Conservation (phyloP, 1,140 invertebrate species). For the Zaprionus nigranus region DNA sequence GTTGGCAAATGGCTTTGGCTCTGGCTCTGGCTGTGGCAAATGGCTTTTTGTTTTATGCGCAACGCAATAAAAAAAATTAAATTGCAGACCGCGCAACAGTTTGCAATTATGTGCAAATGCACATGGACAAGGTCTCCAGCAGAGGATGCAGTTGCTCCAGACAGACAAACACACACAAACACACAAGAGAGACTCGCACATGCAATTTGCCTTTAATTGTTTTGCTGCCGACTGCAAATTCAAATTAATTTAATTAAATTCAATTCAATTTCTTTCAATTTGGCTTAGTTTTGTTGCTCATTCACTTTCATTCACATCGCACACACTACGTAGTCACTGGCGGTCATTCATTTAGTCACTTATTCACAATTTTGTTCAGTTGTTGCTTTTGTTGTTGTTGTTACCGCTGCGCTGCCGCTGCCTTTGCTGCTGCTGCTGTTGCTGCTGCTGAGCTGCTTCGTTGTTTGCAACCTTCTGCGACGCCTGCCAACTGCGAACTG, state of each 20-base stretch:
- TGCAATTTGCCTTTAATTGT: slow-evolving; percentile 64
- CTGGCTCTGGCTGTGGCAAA: slow-evolving; percentile 25
- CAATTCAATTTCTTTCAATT: slow-evolving; percentile 43
- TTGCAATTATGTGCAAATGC: slow-evolving; percentile 78
- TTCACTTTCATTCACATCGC: slow-evolving; percentile 33
- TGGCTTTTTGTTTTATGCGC: slow-evolving; percentile 48
- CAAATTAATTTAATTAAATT: slow-evolving; percentile 35
- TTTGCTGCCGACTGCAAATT: slow-evolving; percentile 47
- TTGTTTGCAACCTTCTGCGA: slow-evolving; percentile 67
- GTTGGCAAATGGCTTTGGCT: slow-evolving; percentile 25
- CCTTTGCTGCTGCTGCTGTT: slow-evolving; percentile 24
- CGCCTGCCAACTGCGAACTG: slow-evolving; percentile 81
- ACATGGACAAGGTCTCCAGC: slow-evolving; percentile 15
- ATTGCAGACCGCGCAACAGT: slow-evolving; percentile 72
- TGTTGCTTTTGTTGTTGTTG: slow-evolving; percentile 25
- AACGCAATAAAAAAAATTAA: slow-evolving; percentile 60
- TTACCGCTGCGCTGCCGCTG: slow-evolving; percentile 18
- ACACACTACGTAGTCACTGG: slow-evolving; percentile 41
- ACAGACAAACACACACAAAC: not conserved
- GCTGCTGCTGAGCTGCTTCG: slow-evolving; percentile 26
- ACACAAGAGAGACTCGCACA: not conserved
- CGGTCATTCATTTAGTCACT: slow-evolving; percentile 40
- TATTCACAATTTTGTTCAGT: slow-evolving; percentile 28
- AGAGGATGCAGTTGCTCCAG: not conserved
- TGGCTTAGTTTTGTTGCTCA: slow-evolving; percentile 46